Conservation (phyloP, 2,888 invertebrate genomes). For the Meganola albula region DNA sequence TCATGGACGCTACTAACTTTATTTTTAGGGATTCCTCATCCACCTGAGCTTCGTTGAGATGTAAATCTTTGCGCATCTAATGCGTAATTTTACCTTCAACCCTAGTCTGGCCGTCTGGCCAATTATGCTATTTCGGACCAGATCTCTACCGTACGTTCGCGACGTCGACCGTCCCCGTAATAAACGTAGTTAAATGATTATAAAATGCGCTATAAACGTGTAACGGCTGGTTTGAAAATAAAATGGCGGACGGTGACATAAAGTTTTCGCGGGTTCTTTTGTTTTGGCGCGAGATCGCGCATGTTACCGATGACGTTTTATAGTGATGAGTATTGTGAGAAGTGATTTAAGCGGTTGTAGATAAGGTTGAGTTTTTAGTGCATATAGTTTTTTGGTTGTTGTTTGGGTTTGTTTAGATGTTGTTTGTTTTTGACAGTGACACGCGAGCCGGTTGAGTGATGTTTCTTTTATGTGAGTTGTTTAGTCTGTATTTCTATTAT, state of each 20-base stretch:
- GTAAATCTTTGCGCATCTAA: conserved; percentile 39
- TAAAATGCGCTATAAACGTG: conserved; percentile 41
- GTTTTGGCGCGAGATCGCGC: conserved; percentile 19
- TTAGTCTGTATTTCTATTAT: conserved; percentile 13
- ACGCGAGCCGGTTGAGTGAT: conserved; percentile 16
- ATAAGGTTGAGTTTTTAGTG: conserved; percentile 27
- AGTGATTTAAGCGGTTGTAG: conserved; percentile 20
- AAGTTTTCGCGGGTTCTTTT: conserved; percentile 23
- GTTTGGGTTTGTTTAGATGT: conserved; percentile 35
- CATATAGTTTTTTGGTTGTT: conserved; percentile 22
- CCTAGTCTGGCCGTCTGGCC: conserved; percentile 63
- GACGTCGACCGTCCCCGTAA: conserved; percentile 34
- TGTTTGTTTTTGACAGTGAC: conserved; percentile 34
- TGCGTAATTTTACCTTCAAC: conserved; percentile 57
- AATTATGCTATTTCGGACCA: conserved; percentile 67
- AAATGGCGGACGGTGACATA: conserved; percentile 33
- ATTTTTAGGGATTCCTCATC: conserved; percentile 35
- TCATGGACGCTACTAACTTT: conserved; percentile 24
- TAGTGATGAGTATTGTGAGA: conserved; percentile 12
- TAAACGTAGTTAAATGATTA: conserved; percentile 36
- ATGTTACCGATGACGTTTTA: conserved; percentile 5
- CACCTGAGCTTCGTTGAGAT: conserved; percentile 30
- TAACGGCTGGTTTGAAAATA: conserved; percentile 27
- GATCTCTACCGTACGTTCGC: conserved; percentile 40
- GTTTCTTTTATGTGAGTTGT: conserved; percentile 10